Evolutionary conservation across 2,888 invertebrate species (phyloP).

Genomic region (Polymixis lichenea): DNA sequence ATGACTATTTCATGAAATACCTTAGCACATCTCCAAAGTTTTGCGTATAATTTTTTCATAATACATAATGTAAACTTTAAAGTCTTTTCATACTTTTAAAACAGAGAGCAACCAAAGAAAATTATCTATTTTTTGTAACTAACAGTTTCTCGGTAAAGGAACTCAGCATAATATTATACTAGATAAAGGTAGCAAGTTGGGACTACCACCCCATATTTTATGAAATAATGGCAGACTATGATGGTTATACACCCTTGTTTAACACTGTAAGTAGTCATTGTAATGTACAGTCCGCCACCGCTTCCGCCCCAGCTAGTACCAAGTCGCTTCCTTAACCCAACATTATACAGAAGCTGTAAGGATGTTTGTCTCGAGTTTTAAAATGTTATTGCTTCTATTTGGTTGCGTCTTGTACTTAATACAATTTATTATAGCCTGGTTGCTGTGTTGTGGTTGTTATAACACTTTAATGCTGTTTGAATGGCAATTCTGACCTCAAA

Average conservation of each 20-base stretch:
- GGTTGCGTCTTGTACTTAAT: slow-evolving; percentile 23
- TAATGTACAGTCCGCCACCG: not conserved
- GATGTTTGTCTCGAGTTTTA: slow-evolving; percentile 40
- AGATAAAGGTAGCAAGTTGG: not conserved
- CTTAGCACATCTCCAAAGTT: not conserved
- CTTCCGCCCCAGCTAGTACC: slow-evolving; percentile 4
- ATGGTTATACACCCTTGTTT: not conserved
- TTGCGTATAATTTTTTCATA: not conserved
- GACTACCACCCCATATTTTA: not conserved
- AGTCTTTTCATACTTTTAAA: not conserved
- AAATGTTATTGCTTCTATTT: slow-evolving; percentile 47
- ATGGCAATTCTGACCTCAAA: slow-evolving; percentile 2
- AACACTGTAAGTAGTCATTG: not conserved
- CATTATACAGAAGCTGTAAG: slow-evolving; percentile 14
- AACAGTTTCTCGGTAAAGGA: not conserved
- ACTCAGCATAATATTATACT: not conserved
- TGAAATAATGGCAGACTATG: not conserved
- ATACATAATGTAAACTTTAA: not conserved
- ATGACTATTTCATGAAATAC: too few species aligned
- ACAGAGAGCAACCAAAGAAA: not conserved
- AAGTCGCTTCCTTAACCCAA: slow-evolving; percentile 12
- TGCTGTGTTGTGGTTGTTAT: slow-evolving; percentile 5
- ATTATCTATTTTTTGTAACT: not conserved
- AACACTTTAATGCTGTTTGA: slow-evolving; percentile 5
- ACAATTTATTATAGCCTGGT: slow-evolving; percentile 27